Conservation (phyloP, 2,888 invertebrate species). For the Dexiosoma caninum region DNA sequence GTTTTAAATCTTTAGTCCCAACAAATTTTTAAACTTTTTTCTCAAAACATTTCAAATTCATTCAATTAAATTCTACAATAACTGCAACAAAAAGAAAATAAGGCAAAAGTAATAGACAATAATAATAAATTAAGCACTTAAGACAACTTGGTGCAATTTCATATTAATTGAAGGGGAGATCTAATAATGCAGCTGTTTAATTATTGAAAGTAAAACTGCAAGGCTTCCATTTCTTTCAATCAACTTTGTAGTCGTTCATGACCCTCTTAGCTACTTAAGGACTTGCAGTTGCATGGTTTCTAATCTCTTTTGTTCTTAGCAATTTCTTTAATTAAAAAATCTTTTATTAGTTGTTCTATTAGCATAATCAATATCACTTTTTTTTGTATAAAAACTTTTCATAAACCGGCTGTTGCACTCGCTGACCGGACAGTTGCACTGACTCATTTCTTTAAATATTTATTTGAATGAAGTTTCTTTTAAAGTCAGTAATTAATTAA, state of each 20-base stretch:
- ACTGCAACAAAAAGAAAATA: too few relatives aligned
- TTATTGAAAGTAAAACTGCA: slow-evolving; percentile 15
- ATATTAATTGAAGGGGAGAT: background rate
- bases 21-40: too few relatives aligned
- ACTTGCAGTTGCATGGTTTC: slow-evolving; percentile 21
- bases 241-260: background rate
- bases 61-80: too few relatives aligned
- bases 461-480: too few relatives aligned
- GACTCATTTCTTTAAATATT: too few relatives aligned
- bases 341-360: slow-evolving; percentile 14
- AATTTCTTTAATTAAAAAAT: slow-evolving; percentile 42
- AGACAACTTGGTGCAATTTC: slow-evolving; percentile 2
- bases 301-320: slow-evolving; percentile 20
- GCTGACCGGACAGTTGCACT: too few relatives aligned
- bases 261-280: background rate
- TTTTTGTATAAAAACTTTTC: background rate
- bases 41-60: too few relatives aligned
- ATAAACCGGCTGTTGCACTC: background rate
- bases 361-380: slow-evolving; percentile 3
- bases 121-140: background rate
- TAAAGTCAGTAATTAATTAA: too few relatives aligned
- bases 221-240: background rate
- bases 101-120: too few relatives aligned
- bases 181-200: slow-evolving; percentile 10
- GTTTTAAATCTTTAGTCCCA: too few relatives aligned